phyloP scores from a whole-genome alignment of 2,888 invertebrate genomes.

The Campopleginae sp. region DNA sequence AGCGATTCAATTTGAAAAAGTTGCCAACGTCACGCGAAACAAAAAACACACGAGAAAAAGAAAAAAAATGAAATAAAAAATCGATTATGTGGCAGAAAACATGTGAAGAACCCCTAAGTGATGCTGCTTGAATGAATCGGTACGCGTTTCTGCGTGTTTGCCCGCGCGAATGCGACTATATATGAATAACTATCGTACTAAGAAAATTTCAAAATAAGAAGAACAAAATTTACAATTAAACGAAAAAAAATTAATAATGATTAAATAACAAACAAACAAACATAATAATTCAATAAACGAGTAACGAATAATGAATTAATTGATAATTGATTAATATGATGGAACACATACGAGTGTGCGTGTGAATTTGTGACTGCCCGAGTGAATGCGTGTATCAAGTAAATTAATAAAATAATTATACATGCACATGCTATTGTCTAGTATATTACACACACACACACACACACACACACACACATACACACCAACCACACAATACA shows the following conservation, averaged over 20 bases:
- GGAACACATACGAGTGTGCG: conserved; percentile 42
- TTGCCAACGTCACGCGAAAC: not conserved
- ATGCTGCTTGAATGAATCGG: conserved; percentile 50
- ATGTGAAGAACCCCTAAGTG: conserved; percentile 28
- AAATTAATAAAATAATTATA: conserved; percentile 71
- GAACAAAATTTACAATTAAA: conserved; percentile 15
- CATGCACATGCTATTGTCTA: conserved; percentile 69
- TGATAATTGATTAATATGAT: conserved; percentile 35
- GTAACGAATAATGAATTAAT: conserved; percentile 13
- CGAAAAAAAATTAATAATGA: conserved; percentile 23
- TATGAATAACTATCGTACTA: conserved; percentile 62
- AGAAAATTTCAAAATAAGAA: conserved; percentile 48
- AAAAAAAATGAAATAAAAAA: conserved; percentile 15
- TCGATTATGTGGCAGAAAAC: conserved; percentile 16
- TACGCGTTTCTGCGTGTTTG: conserved; percentile 42
- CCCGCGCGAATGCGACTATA: conserved; percentile 61
- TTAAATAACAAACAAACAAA: conserved; percentile 16
- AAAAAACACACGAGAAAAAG: not conserved
- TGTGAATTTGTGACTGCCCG: conserved; percentile 48
- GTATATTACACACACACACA: conserved; percentile 55
- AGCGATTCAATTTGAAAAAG: conserved; percentile 13
- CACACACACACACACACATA: conserved; percentile 22
- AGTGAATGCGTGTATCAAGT: conserved; percentile 64
- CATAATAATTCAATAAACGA: conserved; percentile 17
- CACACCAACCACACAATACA: not conserved